Base-by-base conservation (phyloP, 1,140 invertebrate genomes). In the Bursaphelenchus mucronatus region DNA sequence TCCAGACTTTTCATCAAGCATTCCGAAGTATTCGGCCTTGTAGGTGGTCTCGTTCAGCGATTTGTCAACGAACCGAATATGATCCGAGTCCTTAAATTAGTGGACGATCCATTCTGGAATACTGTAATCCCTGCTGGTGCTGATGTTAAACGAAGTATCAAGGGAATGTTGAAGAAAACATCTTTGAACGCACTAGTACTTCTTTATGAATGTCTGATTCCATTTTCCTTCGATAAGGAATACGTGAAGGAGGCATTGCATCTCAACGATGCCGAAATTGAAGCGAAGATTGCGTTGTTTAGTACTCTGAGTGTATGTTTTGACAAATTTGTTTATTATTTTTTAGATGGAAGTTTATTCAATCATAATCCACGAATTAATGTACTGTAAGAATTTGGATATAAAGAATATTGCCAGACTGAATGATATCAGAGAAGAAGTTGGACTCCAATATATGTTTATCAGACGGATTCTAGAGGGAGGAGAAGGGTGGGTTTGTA, bases 31-130 rank as follows among this genome's bases (percentile, higher is more conserved):
- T 30, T 30, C 30, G 30, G 30, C 30, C 30, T 30, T 30, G 30
- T 30, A 30, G 30, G 30, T 30, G 30, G 30, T 30, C 30, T 30
- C 21, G 41, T 59, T 11, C 46, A 59, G 57, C 57, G 11, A 44
- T 46, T 59, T n/a, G 41, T 59, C 21, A 59, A 13, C 44, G 45
- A 30, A 15, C 57, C 11, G 2, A 59, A 59, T 50, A 39, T 59
- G 10, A 44, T 50, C 15, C 15, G 11, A 39, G 13, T 59, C 9
- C 11, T 59, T 17, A n/a, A 13, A 30, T 39, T 59, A 11, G 30
- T 50, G 13, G 15, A n/a, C 19, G 10, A 59, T 30, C 57, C 19
- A 17, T 11, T 44, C 41, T 59, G 57, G 57, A 49, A 19, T 3
- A 49, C 1, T n/a, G 47, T 19, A 49, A 4, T n/a, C 47, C 47